Conservation (phyloP, 2,888 invertebrate species). For the Clitarchus hookeri region DNA sequence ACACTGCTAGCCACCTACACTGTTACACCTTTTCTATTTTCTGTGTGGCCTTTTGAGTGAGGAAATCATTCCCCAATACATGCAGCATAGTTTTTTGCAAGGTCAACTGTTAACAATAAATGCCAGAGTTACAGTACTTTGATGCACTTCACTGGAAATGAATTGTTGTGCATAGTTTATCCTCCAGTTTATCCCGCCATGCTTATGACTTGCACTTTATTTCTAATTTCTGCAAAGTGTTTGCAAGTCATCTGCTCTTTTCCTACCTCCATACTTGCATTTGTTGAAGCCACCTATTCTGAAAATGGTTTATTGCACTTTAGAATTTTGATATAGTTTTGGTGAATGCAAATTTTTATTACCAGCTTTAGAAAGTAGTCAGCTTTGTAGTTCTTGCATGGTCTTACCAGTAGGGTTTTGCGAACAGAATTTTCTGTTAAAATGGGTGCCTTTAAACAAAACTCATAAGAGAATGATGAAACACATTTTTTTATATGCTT, state of each 20-base stretch:
- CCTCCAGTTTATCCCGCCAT: no score
- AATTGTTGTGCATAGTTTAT: no score
- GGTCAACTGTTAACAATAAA: no score
- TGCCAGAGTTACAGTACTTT: no score
- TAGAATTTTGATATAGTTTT: conserved; percentile 34
- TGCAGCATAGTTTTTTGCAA: not conserved
- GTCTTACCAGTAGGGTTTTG: not conserved
- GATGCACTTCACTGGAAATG: no score
- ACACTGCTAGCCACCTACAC: not conserved
- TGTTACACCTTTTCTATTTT: not conserved
- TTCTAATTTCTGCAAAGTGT: not conserved
- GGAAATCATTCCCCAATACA: not conserved
- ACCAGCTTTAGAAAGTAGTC: conserved; percentile 27
- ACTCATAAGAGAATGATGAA: not conserved
- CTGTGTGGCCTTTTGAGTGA: conserved; percentile 6
- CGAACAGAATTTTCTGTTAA: not conserved
- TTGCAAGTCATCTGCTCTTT: not conserved
- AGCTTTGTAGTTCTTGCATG: conserved; percentile 1
- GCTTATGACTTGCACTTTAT: no score
- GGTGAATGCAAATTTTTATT: conserved; percentile 33
- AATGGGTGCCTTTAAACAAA: not conserved
- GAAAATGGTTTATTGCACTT: conserved; percentile 29
- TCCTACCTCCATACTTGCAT: not conserved
- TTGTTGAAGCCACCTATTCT: not conserved
- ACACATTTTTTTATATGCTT: not conserved